Evolutionary conservation across 2,113 vertebrate genomes (phyloP).

Genomic region (Chaetura pelagica): DNA sequence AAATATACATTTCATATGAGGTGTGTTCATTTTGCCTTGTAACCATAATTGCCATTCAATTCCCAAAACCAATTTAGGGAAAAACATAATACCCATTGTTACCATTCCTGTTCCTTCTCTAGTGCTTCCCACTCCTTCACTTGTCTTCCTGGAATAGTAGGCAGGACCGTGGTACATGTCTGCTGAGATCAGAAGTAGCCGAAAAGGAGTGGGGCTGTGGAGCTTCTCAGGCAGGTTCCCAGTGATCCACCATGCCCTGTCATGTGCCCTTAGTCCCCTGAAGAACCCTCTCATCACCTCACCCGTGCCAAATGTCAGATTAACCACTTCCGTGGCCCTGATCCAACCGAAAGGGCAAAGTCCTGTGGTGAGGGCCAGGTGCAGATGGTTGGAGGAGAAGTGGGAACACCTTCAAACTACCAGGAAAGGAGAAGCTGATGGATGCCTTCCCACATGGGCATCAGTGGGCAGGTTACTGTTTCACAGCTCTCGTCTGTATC

Average conservation of each 20-base stretch:
- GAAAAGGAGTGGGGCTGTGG: background rate
- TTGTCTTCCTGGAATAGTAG: background rate
- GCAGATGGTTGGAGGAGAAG: background rate
- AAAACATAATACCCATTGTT: background rate
- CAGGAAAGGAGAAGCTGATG: background rate
- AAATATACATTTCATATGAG: background rate
- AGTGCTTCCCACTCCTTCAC: background rate
- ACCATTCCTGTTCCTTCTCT: background rate
- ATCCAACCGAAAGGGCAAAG: background rate
- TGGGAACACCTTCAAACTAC: background rate
- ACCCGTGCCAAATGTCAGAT: background rate
- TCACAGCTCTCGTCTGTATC: background rate
- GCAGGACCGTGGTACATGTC: accelerated
- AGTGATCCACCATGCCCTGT: background rate
- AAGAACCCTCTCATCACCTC: background rate
- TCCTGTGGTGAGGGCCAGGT: background rate
- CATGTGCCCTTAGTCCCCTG: background rate
- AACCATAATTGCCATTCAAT: background rate
- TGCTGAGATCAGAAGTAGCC: background rate
- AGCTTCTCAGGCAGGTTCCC: background rate
- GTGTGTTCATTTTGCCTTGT: background rate
- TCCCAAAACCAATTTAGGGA: background rate
- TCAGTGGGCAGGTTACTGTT: background rate
- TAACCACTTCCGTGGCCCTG: background rate
- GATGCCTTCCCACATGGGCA: background rate